Evolutionary conservation across 2,113 vertebrate genomes (phyloP).

Genomic region (Alethe castanea): DNA sequence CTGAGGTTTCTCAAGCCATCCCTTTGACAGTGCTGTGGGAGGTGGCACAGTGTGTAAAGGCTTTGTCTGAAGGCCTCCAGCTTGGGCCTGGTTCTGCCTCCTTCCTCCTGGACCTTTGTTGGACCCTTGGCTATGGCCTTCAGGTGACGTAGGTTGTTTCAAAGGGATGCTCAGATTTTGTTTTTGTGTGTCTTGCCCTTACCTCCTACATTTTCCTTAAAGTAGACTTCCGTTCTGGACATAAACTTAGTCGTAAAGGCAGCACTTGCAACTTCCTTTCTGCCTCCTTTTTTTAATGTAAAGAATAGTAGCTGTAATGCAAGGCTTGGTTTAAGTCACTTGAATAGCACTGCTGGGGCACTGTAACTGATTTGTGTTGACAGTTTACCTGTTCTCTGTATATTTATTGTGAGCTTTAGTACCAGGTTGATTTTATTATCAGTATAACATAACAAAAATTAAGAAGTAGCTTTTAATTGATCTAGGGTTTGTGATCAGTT

Average conservation of each 20-base stretch:
- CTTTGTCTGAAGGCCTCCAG: neutral
- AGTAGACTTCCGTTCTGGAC: slow-evolving; percentile 25
- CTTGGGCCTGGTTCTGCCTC: neutral
- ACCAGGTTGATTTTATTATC: neutral
- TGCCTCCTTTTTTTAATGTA: neutral
- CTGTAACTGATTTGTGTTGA: neutral
- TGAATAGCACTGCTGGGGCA: neutral
- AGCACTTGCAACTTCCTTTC: slow-evolving; percentile 22
- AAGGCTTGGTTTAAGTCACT: neutral
- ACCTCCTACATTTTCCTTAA: neutral
- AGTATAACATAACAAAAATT: neutral
- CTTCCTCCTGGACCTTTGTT: neutral
- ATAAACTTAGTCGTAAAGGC: slow-evolving; percentile 3
- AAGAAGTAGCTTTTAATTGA: neutral
- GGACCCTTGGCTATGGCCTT: neutral
- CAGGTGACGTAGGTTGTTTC: neutral
- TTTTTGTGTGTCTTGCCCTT: neutral
- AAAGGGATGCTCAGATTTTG: neutral
- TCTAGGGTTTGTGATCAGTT: neutral
- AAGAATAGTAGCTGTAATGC: neutral
- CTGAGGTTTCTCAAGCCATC: neutral
- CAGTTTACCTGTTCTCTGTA: neutral
- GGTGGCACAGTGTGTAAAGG: neutral
- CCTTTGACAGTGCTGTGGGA: neutral
- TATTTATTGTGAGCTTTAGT: neutral